Evolutionary conservation across 1,140 invertebrate genomes (phyloP).

Genomic region (Heliconius nattereri): DNA sequence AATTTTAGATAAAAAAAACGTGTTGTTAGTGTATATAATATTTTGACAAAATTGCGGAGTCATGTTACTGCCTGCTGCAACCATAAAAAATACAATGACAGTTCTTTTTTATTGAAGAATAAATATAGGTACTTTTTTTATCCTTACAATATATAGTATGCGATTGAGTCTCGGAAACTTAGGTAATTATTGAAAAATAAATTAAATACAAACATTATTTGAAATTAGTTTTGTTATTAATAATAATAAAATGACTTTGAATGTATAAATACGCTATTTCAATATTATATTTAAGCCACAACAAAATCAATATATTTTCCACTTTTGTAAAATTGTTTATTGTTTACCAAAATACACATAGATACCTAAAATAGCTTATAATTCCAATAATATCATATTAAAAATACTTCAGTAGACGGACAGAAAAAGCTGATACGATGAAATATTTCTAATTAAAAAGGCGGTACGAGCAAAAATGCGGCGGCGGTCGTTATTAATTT

Average conservation of each 20-base stretch:
- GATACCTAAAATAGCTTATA: background rate
- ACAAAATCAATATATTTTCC: background rate
- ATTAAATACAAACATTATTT: background rate
- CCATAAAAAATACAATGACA: slow-evolving; percentile 33
- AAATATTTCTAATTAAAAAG: slow-evolving; percentile 76
- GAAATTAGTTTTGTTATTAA: background rate
- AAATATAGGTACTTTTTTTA: background rate
- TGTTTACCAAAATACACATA: background rate
- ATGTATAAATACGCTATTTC: too few relatives aligned
- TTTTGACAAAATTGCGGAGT: slow-evolving; percentile 76
- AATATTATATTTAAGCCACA: too few relatives aligned
- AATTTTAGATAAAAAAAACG: slow-evolving; percentile 56
- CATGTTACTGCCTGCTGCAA: slow-evolving; percentile 57
- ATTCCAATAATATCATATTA: slow-evolving; percentile 22
- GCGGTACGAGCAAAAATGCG: slow-evolving; percentile 56
- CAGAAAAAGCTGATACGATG: slow-evolving; percentile 42
- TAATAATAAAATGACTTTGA: too few relatives aligned
- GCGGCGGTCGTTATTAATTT: slow-evolving; percentile 68
- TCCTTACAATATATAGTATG: background rate
- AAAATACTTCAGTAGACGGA: slow-evolving; percentile 36
- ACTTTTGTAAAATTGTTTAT: background rate
- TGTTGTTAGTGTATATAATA: slow-evolving; percentile 64
- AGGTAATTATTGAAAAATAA: background rate
- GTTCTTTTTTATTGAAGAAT: background rate
- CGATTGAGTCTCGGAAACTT: background rate